A percentile compares a stretch with the other conserved stretches of the same genome.
These are phyloP conservation scores for Glandiceps talaboti DNA, from an alignment of 53 echinoderm and acorn worm species.

Conservation along the genomic window DNA sequence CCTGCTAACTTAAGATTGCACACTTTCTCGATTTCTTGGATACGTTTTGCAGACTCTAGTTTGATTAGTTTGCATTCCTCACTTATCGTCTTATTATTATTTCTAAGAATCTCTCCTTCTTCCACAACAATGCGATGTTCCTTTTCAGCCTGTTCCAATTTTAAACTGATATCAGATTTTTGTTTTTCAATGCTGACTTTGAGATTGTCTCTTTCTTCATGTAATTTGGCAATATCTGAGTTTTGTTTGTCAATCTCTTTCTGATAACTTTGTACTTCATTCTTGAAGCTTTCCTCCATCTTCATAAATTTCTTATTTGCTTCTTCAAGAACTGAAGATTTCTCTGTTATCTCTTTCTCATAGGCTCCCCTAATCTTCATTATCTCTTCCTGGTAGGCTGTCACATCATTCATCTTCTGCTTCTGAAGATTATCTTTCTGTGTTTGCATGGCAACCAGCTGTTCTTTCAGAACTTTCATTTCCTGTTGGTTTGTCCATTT, in stretches of 20 bases:
- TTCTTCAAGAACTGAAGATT: background rate
- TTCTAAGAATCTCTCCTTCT: background rate
- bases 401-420: background rate
- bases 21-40: background rate
- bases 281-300: background rate
- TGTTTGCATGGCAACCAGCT: background rate
- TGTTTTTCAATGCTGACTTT: background rate
- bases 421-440: background rate
- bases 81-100: background rate
- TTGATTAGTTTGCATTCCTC: background rate
- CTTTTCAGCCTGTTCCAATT: background rate
- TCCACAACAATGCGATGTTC: background rate
- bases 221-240: background rate
- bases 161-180: background rate
- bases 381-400: background rate
- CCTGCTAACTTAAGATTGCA: background rate
- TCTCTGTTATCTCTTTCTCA: background rate
- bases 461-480: constrained; percentile 17
- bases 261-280: background rate
- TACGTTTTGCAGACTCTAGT: background rate
- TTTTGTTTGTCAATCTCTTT: background rate
- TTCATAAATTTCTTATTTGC: background rate
- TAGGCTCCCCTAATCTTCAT: background rate
- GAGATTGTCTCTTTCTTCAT: background rate
- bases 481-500: constrained; percentile 14